phyloP scores from a whole-genome alignment of 64 coral and sea anemone species.

The Hydrozoanthus tunicans region DNA sequence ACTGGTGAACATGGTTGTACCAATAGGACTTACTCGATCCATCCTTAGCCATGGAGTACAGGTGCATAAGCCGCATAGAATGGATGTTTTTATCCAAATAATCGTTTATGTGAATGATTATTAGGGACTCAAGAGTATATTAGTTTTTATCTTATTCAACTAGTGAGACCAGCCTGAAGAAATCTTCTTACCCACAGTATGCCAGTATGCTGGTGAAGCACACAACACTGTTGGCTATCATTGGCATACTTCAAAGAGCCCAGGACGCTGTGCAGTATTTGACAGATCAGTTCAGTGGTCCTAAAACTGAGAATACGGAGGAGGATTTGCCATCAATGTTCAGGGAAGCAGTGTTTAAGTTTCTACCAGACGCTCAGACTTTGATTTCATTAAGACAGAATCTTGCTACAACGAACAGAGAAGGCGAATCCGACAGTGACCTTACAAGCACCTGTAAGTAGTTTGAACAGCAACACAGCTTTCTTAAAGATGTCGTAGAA shows the following conservation, averaged over 20 bases:
- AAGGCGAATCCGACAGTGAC: slow-evolving; percentile 2
- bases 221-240: slow-evolving; percentile 48
- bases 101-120: too few species aligned
- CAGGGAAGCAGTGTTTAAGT: slow-evolving; percentile 70
- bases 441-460: not conserved
- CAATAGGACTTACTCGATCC: slow-evolving; percentile 55
- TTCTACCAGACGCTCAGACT: slow-evolving; percentile 66
- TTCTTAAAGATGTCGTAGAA: too few species aligned
- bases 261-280: slow-evolving; percentile 23
- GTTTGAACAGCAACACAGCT: too few species aligned
- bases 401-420: slow-evolving; percentile 44
- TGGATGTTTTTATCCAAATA: not conserved
- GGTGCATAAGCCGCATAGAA: slow-evolving; percentile 12
- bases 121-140: not conserved
- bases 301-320: not conserved
- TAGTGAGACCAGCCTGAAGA: too few species aligned
- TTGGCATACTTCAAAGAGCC: slow-evolving; percentile 65
- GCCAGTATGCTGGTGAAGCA: slow-evolving; percentile 70
- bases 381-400: slow-evolving; percentile 84
- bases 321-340: slow-evolving; percentile 46
- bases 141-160: not conserved
- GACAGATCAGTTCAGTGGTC: not conserved
- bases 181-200: slow-evolving; percentile 39
- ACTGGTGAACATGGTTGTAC: slow-evolving; percentile 62
- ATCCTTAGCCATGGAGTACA: slow-evolving; percentile 73